A percentile compares a stretch with the other conserved stretches of the same genome.
Evolutionary conservation across 2,113 vertebrate genomes (phyloP).

Genomic region (Heterotis niloticus): DNA sequence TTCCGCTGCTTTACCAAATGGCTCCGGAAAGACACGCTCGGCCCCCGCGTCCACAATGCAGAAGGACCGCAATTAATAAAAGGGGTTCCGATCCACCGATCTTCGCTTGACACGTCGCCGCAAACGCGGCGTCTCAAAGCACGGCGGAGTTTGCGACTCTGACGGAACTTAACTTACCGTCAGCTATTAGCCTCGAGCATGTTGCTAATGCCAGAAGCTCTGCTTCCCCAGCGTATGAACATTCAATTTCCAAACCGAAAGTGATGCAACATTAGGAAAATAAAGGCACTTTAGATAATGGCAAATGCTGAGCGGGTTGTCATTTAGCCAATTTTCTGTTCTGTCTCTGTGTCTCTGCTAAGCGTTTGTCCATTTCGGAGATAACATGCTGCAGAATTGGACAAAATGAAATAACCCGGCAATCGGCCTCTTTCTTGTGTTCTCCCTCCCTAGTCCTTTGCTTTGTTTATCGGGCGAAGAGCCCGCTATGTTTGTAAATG

Average conservation of each 20-base stretch:
- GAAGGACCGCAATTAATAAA: neutral
- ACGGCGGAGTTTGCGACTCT: neutral
- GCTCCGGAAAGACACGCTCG: neutral
- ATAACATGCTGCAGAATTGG: conserved; percentile 10
- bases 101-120: neutral
- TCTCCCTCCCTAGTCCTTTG: neutral
- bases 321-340: conserved; percentile 7
- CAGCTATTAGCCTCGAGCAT: neutral
- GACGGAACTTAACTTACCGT: neutral
- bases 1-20: neutral
- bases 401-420: neutral
- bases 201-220: neutral
- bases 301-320: neutral
- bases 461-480: conserved; percentile 14
- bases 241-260: conserved; percentile 14
- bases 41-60: neutral
- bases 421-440: neutral
- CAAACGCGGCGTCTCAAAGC: neutral
- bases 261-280: conserved; percentile 5
- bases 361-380: conserved; percentile 9
- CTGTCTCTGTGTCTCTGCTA: neutral
- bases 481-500: conserved; percentile 18
- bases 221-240: neutral
- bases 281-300: neutral
- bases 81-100: no score